Evolutionary conservation across 2,888 invertebrate species (phyloP), one percentile per base, ranked within the genome.

Genomic region (Masnerella sp.): DNA sequence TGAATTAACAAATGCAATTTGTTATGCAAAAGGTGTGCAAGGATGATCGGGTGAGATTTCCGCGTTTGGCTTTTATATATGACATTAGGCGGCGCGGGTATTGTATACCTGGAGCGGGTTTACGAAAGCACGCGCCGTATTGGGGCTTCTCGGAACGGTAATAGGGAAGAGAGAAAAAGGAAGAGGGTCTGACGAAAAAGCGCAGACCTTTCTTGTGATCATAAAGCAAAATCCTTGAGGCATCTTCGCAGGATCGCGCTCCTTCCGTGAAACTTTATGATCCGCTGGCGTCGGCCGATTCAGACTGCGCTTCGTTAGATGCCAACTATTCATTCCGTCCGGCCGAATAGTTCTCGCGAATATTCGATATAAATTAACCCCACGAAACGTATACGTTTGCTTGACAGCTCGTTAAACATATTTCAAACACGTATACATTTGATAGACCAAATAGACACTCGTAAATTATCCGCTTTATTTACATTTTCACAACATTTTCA

Each of bases 151-250:
- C 25, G 36, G 79, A 78, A 79, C 76, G 75, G 67, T 68, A 69
- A 75, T 76, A 68, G 59, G 47, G 59, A 54, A 58, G 61, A 65
- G 68, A 64, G 54, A 67, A 42, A 64, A 42, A 36, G 58, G 42
- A 45, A 52, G 43, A 43, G 69, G 68, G 69, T 71, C 61, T 45
- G 68, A 54, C 64, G 77, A 78, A 77, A 77, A 78, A 77, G 74
- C 58, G 68, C 62, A 62, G 65, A 54, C 65, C 73, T 77, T 80
- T 81, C 65, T 80, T 78, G 75, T 77, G 76, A 80, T 79, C 80
- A 81, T 82, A 81, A 82, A 83, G 79, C 80, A 80, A 81, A 81
- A 81, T 81, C 78, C 79, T 79, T 77, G 77, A 77, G 61, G 77
- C 74, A 69, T 75, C 77, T 78, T 81, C 79, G 64, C 72, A 76